phyloP scores from a whole-genome alignment of 2,113 vertebrate genomes.

The Hippopotamus amphibius region DNA sequence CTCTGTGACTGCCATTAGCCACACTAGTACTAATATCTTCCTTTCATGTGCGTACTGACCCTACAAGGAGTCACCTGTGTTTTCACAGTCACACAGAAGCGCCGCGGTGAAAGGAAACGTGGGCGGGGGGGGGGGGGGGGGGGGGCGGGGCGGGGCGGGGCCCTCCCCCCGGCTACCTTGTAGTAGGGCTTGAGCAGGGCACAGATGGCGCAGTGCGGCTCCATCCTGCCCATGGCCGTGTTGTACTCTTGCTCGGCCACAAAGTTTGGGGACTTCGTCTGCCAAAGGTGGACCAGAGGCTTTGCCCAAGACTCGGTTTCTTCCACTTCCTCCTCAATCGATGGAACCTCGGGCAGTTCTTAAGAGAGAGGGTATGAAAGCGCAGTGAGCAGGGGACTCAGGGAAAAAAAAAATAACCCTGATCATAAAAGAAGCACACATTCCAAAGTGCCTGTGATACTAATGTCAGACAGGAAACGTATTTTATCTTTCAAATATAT shows the following conservation, averaged over 20 bases:
- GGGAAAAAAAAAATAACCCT: neutral
- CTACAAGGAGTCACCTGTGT: neutral
- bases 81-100: neutral
- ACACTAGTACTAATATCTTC: neutral
- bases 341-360: conserved; percentile 90
- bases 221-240: conserved; percentile 87
- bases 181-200: conserved; percentile 97
- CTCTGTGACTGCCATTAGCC: neutral
- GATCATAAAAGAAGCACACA: neutral
- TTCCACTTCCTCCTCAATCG: conserved; percentile 89
- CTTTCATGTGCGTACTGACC: neutral
- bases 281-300: conserved; percentile 95
- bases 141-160: neutral
- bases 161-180: conserved; percentile 88
- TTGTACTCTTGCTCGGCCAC: conserved; percentile 95
- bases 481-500: conserved; percentile 14
- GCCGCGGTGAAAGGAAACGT: neutral
- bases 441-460: neutral
- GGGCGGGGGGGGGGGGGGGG: too few species aligned
- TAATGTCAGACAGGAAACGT: neutral
- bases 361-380: conserved; percentile 70
- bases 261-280: conserved; percentile 91
- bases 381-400: neutral
- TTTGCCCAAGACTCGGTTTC: conserved; percentile 95
- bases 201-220: conserved; percentile 95